A percentile compares a stretch with the other conserved stretches of the same genome.
Evolutionary conservation across 2,113 vertebrate species (phyloP).

Genomic region (Ochotona curzoniae): DNA sequence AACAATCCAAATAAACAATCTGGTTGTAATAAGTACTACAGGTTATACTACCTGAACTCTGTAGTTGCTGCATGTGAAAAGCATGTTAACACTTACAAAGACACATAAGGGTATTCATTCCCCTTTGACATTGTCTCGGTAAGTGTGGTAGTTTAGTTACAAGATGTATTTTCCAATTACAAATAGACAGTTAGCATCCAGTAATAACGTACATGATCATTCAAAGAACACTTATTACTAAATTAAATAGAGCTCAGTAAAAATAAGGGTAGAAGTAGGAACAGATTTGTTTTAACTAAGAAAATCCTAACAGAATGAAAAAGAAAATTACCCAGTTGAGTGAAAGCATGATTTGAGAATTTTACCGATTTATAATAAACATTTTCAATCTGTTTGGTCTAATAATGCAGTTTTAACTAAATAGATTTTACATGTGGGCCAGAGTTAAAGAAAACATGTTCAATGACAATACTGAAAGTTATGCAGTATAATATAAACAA

Average conservation of each 20-base stretch:
- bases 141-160: neutral
- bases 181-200: neutral
- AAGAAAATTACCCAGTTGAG: neutral
- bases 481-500: neutral
- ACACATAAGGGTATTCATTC: neutral
- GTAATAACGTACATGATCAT: neutral
- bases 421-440: neutral
- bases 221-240: neutral
- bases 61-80: neutral
- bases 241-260: neutral
- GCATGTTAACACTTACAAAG: neutral
- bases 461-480: neutral
- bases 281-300: conserved; percentile 24
- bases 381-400: neutral
- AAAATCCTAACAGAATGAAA: neutral
- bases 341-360: neutral
- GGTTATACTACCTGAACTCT: neutral
- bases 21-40: neutral
- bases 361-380: neutral
- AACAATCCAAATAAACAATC: neutral
- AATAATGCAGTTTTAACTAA: neutral
- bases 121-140: neutral
- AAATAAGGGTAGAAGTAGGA: neutral
- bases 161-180: neutral
- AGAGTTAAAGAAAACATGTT: neutral